phyloP scores from a whole-genome alignment of 1,140 invertebrate genomes.

The Penaeus vannamei region DNA sequence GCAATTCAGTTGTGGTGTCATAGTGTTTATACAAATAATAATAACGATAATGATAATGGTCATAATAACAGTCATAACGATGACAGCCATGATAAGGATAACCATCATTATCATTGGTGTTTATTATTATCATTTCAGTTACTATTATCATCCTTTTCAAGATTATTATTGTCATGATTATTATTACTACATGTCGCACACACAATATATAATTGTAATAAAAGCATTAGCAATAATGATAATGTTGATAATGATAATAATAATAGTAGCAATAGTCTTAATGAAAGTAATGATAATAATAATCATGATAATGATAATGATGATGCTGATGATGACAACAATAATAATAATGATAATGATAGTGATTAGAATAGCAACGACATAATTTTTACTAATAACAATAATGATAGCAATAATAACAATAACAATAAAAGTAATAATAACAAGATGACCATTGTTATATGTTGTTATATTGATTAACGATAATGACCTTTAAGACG shows the following conservation, averaged over 20 bases:
- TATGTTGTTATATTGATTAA: too few species aligned
- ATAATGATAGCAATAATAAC: too few species aligned
- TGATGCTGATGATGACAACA: background rate
- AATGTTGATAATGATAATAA: background rate
- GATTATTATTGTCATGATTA: background rate
- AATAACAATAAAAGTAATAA: too few species aligned
- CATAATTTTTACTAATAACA: background rate
- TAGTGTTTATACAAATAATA: too few species aligned
- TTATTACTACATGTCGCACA: background rate
- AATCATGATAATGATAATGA: background rate
- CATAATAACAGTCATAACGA: background rate
- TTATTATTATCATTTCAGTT: too few species aligned
- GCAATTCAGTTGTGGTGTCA: too few species aligned
- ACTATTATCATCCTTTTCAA: background rate
- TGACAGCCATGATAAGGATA: background rate
- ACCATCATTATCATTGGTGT: background rate
- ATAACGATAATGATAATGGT: background rate
- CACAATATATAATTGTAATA: background rate
- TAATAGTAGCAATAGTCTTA: constrained; percentile 4
- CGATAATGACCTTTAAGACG: too few species aligned
- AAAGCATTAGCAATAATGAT: background rate
- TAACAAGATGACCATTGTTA: too few species aligned
- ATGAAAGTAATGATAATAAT: background rate
- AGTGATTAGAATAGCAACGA: background rate
- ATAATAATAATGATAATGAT: background rate